Base-by-base conservation (phyloP, 1,140 invertebrate genomes). In the Cephus cinctus region DNA sequence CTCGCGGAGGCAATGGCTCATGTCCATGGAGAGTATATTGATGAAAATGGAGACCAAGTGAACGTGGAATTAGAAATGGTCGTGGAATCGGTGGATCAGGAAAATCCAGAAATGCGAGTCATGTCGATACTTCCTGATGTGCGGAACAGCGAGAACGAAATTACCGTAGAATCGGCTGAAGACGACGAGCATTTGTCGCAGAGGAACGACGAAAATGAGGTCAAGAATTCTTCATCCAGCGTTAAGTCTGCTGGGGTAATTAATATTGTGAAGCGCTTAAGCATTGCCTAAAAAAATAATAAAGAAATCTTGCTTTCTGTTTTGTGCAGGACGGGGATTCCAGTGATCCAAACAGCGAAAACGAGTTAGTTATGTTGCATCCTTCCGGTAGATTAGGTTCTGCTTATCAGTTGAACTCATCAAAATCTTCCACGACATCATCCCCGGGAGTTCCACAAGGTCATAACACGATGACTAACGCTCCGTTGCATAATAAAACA, bases 1-100 rank as follows among this genome's bases (percentile, higher is more conserved):
- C 51, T 75, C 16, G 63, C 67, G 12, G 53, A 64, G 31, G 62
- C 69, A 2, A 74, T 75, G 65, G 64, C 65, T 6, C 56, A 75
- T 9, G 67, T 73, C 25, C 63, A 76, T 23, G 56, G 56, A 3
- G 71, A 74, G 46, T 67, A 58, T 38, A 18, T 60, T 1, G 59
- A 63, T 9, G 56, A 63, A 14, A 6, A 43, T 2, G 58, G 48
- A 2, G 50, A 56, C n/a, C 44, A 61, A 23, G 61, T 51, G 4
- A 21, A 56, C 6, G 59, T 69, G 3, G 61, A 69, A 12, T 31
- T 69, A 23, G 65, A 74, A 51, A 71, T 71, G 62, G 52, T 63
- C 0, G 56, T 62, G 0, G 63, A 64, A 21, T 61, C 61, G 0
- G 62, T 65, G 25, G 55, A 63, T 51, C 44, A 59, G 32, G 6